A percentile compares a stretch with the other conserved stretches of the same genome.
phyloP scores from a whole-genome alignment of 2,797 vertebrate species.

The Xenentodon cancila region DNA sequence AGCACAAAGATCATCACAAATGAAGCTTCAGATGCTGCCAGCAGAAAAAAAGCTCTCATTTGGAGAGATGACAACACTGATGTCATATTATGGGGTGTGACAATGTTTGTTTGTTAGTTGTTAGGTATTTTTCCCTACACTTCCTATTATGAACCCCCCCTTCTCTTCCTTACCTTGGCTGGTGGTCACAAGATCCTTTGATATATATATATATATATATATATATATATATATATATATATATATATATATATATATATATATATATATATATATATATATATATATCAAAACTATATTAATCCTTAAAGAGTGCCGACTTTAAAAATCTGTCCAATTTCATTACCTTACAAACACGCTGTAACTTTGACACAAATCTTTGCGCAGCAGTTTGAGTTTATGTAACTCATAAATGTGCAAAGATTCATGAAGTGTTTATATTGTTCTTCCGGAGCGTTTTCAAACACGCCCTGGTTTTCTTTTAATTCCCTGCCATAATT shows the following conservation, averaged over 20 bases:
- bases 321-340: slow-evolving; percentile 11
- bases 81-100: slow-evolving; percentile 38
- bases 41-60: slow-evolving; percentile 44
- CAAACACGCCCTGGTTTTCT: neutral
- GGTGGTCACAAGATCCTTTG: too few relatives aligned
- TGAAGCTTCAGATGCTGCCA: slow-evolving; percentile 27
- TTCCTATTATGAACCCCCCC: neutral
- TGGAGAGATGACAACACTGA: slow-evolving; percentile 27
- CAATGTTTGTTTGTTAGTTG: slow-evolving; percentile 19
- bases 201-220: too few relatives aligned
- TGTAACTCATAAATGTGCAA: too few relatives aligned
- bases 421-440: too few relatives aligned
- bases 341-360: neutral
- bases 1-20: slow-evolving; percentile 51
- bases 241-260: too few relatives aligned
- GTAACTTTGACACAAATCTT: neutral
- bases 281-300: too few relatives aligned
- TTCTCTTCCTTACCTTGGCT: too few relatives aligned
- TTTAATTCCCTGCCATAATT: neutral
- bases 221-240: too few relatives aligned
- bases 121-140: neutral
- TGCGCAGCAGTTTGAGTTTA: too few relatives aligned
- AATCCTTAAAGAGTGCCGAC: too few relatives aligned
- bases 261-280: too few relatives aligned
- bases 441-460: too few relatives aligned